Conservation (phyloP, 2,888 invertebrate species). For the Axea sp. region DNA sequence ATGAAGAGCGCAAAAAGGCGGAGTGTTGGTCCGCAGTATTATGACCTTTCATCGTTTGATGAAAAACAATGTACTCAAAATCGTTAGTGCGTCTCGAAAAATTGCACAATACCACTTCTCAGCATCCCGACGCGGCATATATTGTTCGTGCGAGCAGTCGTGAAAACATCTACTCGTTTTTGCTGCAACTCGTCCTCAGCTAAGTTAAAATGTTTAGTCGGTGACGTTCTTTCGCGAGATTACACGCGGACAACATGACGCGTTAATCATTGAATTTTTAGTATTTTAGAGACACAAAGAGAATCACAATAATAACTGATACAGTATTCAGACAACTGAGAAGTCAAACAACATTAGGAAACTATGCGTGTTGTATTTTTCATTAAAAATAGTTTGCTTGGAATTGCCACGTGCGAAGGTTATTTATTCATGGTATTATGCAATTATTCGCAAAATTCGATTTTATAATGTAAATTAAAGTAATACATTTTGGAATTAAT, state of each 20-base stretch:
- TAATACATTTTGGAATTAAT: too few relatives aligned
- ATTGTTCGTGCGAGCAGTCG: constrained; percentile 64
- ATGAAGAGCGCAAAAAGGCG: too few relatives aligned
- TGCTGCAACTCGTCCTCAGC: constrained; percentile 37
- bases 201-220: constrained; percentile 73
- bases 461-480: too few relatives aligned
- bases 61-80: too few relatives aligned
- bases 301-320: constrained; percentile 10
- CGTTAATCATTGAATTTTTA: constrained; percentile 58
- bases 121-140: constrained; percentile 57
- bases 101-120: constrained; percentile 13
- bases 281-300: constrained; percentile 24
- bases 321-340: constrained; percentile 2
- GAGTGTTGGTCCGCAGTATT: too few relatives aligned
- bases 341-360: constrained; percentile 6
- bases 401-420: too few relatives aligned
- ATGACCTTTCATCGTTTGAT: too few relatives aligned
- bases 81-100: constrained; percentile 12
- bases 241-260: constrained; percentile 41
- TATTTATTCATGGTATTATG: too few relatives aligned
- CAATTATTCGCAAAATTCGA: too few relatives aligned
- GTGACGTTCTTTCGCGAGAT: constrained; percentile 57
- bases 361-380: too few relatives aligned
- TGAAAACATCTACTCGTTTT: constrained; percentile 61
- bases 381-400: too few relatives aligned